Evolutionary conservation across 2,888 invertebrate genomes (phyloP), one percentile per base, ranked within the genome.

Genomic region (Steinernema scapterisci): DNA sequence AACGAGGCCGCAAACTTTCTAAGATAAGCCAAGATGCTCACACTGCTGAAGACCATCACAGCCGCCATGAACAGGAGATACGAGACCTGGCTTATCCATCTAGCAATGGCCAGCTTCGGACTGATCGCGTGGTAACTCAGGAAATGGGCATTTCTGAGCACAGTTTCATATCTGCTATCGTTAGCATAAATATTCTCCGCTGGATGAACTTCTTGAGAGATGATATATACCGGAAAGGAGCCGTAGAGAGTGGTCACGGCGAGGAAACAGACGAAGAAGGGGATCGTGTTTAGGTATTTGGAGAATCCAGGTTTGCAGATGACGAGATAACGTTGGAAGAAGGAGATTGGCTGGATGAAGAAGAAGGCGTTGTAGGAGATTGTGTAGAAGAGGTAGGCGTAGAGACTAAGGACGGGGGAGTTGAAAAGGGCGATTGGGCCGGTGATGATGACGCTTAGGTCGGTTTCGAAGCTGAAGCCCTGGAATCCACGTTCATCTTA

Each of bases 321-420:
- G 27, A 16, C 63, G 6, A 63, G 19, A n/a, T 63, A 63, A 6
- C 63, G 21, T 63, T 63, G 63, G 63, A 63, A 38, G 63, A 63
- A 63, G 63, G 25, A 25, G 27, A 63, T 13, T 1, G 63, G 63
- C 25, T 63, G 63, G 16, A 63, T 25, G 16, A 31, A 7, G 63
- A 63, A 63, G 31, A 16, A 63, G 31, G 16, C 5, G 38, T 63
- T 63, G 31, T 63, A 63, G 27, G 63, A 27, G 7, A 63, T 21
- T 16, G 31, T 31, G 31, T 27, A 63, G 6, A 31, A 11, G 1
- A 63, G 23, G 63, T 6, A 63, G 11, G 63, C 27, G 63, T 63
- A 63, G 21, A 25, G 31, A 31, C 63, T 63, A 6, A 63, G 63
- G 16, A 1, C 11, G 7, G 31, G 63, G 11, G 31, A 63, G 31